Evolutionary conservation across 1,140 invertebrate genomes (phyloP).

Genomic region (Archivesica marissinica): DNA sequence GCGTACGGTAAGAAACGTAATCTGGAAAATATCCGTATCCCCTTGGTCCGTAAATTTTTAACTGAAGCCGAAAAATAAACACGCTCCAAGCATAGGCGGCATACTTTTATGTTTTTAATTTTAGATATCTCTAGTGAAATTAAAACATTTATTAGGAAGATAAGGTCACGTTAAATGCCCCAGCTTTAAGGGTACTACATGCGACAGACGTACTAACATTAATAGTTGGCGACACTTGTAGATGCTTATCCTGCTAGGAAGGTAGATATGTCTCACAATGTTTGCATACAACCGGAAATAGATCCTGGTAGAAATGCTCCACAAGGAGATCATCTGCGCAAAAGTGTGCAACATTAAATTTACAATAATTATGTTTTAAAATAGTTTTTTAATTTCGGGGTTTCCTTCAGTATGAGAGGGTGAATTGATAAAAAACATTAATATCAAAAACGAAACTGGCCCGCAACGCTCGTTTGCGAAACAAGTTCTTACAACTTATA

Average conservation of each 20-base stretch:
- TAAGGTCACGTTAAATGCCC: neutral
- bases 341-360: no score
- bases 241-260: constrained; percentile 1
- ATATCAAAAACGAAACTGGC: no score
- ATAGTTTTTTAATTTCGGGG: no score
- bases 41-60: neutral
- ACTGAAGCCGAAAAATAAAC: constrained; percentile 35
- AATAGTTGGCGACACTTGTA: constrained; percentile 11
- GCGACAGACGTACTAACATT: neutral
- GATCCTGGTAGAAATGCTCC: no score
- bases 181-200: constrained; percentile 19
- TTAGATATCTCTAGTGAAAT: constrained; percentile 46
- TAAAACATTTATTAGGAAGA: constrained; percentile 35
- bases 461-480: no score
- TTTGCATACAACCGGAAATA: constrained; percentile 23
- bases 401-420: no score
- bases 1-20: constrained; percentile 13
- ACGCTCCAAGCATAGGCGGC: neutral
- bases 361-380: no score
- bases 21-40: neutral
- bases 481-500: no score
- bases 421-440: no score
- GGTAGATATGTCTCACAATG: neutral
- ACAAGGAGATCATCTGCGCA: no score
- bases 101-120: constrained; percentile 43